Evolutionary conservation across 2,113 vertebrate species (phyloP).

Genomic region (Picathartes gymnocephalus): DNA sequence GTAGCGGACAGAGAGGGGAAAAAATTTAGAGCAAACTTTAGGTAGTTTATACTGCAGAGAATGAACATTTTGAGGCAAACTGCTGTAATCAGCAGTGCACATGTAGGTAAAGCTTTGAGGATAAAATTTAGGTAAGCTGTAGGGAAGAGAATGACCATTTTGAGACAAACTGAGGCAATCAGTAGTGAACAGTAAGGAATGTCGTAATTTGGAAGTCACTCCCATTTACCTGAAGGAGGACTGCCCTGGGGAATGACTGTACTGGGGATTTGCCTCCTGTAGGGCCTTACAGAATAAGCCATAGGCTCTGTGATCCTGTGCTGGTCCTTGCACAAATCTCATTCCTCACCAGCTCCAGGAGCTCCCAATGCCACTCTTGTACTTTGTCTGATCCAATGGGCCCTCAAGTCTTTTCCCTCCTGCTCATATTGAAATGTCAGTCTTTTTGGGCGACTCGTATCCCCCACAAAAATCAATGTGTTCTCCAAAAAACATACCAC

Average conservation of each 20-base stretch:
- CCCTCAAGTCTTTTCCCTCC: neutral
- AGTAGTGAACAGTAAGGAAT: too few relatives aligned
- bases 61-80: neutral
- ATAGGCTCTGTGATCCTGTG: fast-evolving
- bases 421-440: neutral
- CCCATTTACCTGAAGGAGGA: neutral
- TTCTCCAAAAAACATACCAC: neutral
- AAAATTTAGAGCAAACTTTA: neutral
- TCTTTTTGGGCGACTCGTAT: neutral
- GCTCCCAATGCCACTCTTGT: neutral
- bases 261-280: neutral
- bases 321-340: neutral
- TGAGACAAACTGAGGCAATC: neutral
- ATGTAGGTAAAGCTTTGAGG: neutral
- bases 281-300: neutral
- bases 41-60: neutral
- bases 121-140: too few relatives aligned
- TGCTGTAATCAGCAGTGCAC: too few relatives aligned
- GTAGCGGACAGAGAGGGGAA: too few relatives aligned
- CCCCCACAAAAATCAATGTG: neutral
- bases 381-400: neutral
- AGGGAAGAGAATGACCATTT: too few relatives aligned
- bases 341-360: neutral
- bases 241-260: too few relatives aligned
- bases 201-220: neutral